Conservation (phyloP, 2,113 vertebrate genomes). For the Perca flavescens region DNA sequence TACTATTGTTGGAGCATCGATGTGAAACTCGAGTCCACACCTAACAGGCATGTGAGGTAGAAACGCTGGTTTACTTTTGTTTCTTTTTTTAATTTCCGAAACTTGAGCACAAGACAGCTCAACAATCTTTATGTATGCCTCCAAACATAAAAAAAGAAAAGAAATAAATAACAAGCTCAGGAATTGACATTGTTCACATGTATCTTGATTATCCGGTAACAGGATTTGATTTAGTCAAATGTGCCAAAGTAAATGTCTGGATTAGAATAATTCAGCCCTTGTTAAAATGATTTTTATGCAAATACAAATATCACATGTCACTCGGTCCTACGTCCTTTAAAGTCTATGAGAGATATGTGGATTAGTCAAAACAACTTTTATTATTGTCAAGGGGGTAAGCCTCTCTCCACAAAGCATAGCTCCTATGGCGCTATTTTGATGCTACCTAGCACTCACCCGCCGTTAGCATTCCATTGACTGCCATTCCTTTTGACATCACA, state of each 20-base stretch:
- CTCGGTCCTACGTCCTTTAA: neutral
- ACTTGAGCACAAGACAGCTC: neutral
- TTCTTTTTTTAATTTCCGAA: neutral
- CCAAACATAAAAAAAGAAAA: neutral
- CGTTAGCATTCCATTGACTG: no score
- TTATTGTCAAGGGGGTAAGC: neutral
- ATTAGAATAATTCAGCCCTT: conserved; percentile 10
- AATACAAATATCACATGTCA: neutral
- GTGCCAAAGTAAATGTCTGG: conserved; percentile 10
- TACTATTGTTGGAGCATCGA: conserved; percentile 72
- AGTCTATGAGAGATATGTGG: conserved; percentile 1
- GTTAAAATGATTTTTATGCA: neutral
- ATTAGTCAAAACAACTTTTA: neutral
- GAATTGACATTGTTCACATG: conserved; percentile 18
- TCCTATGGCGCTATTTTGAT: no score
- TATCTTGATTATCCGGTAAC: conserved; percentile 7
- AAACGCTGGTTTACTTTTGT: neutral
- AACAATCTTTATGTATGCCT: conserved; percentile 6
- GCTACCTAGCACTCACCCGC: no score
- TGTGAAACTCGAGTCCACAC: conserved; percentile 71
- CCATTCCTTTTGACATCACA: no score
- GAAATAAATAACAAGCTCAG: neutral
- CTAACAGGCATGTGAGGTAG: conserved; percentile 31
- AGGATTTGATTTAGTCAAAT: conserved; percentile 21
- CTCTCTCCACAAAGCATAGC: no score